Evolutionary conservation across 2,113 vertebrate genomes (phyloP).

Genomic region (Genyomyrus donnyi): DNA sequence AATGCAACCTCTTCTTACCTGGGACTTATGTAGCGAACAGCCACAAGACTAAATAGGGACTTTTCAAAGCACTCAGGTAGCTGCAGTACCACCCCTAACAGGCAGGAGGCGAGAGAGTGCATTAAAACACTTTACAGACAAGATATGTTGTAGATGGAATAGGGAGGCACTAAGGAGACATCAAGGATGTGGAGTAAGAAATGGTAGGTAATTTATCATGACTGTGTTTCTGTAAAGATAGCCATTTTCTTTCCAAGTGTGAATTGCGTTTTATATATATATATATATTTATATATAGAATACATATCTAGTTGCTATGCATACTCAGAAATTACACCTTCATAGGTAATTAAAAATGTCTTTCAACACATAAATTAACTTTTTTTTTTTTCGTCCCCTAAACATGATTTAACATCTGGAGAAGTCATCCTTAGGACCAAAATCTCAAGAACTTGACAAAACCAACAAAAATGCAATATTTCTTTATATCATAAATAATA

Average conservation of each 20-base stretch:
- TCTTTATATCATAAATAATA: slow-evolving; percentile 51
- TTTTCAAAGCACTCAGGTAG: neutral
- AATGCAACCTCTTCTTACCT: neutral
- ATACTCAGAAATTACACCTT: slow-evolving; percentile 68
- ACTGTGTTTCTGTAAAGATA: slow-evolving; percentile 24
- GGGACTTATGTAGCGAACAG: neutral
- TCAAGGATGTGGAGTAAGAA: slow-evolving; percentile 4
- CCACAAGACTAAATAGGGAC: neutral
- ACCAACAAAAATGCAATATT: slow-evolving; percentile 54
- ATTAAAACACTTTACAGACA: slow-evolving; percentile 21
- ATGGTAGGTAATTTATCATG: slow-evolving; percentile 19
- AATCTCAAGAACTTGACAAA: slow-evolving; percentile 41
- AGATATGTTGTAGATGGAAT: slow-evolving; percentile 18
- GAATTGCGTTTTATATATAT: slow-evolving; percentile 60
- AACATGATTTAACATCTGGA: slow-evolving; percentile 51
- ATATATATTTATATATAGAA: slow-evolving; percentile 64
- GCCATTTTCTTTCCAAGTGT: slow-evolving; percentile 40
- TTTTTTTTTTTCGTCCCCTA: slow-evolving; percentile 49
- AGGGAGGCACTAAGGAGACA: slow-evolving; percentile 40
- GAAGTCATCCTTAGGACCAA: slow-evolving; percentile 43
- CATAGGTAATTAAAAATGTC: slow-evolving; percentile 66
- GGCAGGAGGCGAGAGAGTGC: slow-evolving; percentile 23
- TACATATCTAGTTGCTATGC: slow-evolving; percentile 72
- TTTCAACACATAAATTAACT: slow-evolving; percentile 60
- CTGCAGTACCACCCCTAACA: slow-evolving; percentile 14